Conservation (phyloP, 2,797 vertebrate species). For the Pantherophis alleghaniensis region DNA sequence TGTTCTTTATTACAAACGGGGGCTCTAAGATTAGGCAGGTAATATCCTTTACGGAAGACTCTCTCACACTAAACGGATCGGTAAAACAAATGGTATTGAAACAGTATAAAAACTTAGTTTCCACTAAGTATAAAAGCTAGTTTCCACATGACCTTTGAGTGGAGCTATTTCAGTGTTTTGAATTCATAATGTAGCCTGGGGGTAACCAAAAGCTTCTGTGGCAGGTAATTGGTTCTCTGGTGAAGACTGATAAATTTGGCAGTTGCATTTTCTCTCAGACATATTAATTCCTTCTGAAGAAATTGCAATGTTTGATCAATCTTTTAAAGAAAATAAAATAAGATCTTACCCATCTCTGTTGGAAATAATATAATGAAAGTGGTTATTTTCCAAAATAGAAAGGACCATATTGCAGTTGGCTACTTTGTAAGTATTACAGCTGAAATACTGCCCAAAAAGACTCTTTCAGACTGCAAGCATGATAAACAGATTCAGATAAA, state of each 20-base stretch:
- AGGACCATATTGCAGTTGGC: neutral
- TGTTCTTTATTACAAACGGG: conserved; percentile 32
- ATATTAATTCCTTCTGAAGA: neutral
- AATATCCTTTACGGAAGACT: neutral
- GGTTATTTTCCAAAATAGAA: neutral
- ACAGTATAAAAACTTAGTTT: neutral
- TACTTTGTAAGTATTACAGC: neutral
- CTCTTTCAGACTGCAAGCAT: neutral
- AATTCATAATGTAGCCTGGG: neutral
- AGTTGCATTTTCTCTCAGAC: neutral
- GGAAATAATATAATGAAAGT: neutral
- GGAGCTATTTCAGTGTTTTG: neutral
- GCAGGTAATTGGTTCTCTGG: neutral
- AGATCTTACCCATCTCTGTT: neutral
- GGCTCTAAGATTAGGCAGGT: conserved; percentile 19
- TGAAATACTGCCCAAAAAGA: neutral
- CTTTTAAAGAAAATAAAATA: neutral
- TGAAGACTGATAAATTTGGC: neutral
- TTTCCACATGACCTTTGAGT: neutral
- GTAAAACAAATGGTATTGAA: neutral
- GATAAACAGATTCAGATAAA: neutral
- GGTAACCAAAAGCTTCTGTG: neutral
- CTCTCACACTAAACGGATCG: neutral
- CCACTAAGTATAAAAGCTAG: neutral
- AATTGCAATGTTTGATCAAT: neutral